Percentiles rank a stretch among this genome's conserved stretches.
Evolutionary conservation across 2,113 vertebrate species (phyloP).

Genomic region (Eulemur macaco): DNA sequence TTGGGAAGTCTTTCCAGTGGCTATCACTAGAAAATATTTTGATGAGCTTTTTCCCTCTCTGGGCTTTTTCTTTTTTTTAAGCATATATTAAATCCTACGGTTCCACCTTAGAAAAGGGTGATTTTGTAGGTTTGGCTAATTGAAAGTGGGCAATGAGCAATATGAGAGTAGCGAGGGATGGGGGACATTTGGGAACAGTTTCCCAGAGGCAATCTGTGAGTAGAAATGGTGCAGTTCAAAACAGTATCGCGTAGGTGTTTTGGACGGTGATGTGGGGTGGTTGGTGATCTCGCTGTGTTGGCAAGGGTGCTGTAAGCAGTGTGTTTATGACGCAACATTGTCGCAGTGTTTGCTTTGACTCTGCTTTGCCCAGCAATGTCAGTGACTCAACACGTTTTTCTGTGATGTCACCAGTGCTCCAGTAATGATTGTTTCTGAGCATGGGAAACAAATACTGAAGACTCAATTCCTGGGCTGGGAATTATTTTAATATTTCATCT

Average conservation of each 20-base stretch:
- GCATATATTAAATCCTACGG: background rate
- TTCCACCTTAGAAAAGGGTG: background rate
- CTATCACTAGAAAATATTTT: constrained; percentile 24
- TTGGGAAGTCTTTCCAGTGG: background rate
- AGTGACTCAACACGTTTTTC: background rate
- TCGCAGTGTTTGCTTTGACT: background rate
- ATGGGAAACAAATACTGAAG: background rate
- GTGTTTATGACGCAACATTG: background rate
- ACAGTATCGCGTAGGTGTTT: background rate
- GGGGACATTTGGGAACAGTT: background rate
- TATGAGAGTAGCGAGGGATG: too few species aligned
- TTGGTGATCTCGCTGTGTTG: background rate
- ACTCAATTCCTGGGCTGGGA: background rate
- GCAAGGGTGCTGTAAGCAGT: background rate
- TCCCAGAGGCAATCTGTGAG: background rate
- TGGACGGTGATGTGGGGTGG: background rate
- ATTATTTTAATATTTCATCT: background rate
- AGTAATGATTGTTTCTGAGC: background rate
- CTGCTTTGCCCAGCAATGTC: background rate
- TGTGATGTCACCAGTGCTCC: background rate
- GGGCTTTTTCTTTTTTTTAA: background rate
- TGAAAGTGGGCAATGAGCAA: background rate
- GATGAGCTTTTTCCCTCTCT: background rate
- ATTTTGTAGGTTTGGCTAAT: background rate
- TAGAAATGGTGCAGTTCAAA: background rate